Evolutionary conservation across 2,113 vertebrate genomes (phyloP), one percentile per base, ranked within the genome.

Genomic region (Chelonoidis abingdonii): DNA sequence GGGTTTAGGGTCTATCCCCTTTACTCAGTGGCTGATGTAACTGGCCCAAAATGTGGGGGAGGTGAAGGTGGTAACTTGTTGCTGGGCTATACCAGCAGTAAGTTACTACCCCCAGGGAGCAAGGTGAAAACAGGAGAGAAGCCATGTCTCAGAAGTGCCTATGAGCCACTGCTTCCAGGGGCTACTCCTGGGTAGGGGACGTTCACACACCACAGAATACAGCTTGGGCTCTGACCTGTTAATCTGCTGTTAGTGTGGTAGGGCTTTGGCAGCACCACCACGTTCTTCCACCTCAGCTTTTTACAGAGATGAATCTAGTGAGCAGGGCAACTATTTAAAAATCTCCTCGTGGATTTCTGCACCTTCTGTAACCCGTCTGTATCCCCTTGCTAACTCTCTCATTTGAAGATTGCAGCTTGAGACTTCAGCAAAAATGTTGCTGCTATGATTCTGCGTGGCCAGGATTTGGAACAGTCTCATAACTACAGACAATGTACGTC

Each of bases 271-370:
- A 90, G 92, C 96, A 38, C 89, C 89, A 87, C 94, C 87, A 84
- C 17, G 95, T 84, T 88, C 78, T 57, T 80, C 80, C 88, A 84
- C 59, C 56, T 41, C 0, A 0, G 35, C 49, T 89, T 49, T 83
- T 90, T 78, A 53, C 72, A 56, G 56, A 1, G 89, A 94, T 87
- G 90, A 89, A 94, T 94, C 75, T 50, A 83, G 89, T 90, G 89
- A 97, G 94, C 91, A 44, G 59, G 27, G 79, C 44, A 88, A 80
- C 93, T 93, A 97, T 94, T 95, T 92, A 93, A 97, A 97, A 95
- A 94, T 79, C 89, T 52, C 21, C 13, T 52, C 53, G 16, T 84
- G 97, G 96, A 96, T 95, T 95, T 95, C 96, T 95, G 84, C 65
- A 88, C 81, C 81, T 50, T 83, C 90, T 88, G 44, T 52, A 95